These are phyloP conservation scores for Oostethus manadensis DNA, from an alignment of 2,113 vertebrate species.

Conservation along the genomic window DNA sequence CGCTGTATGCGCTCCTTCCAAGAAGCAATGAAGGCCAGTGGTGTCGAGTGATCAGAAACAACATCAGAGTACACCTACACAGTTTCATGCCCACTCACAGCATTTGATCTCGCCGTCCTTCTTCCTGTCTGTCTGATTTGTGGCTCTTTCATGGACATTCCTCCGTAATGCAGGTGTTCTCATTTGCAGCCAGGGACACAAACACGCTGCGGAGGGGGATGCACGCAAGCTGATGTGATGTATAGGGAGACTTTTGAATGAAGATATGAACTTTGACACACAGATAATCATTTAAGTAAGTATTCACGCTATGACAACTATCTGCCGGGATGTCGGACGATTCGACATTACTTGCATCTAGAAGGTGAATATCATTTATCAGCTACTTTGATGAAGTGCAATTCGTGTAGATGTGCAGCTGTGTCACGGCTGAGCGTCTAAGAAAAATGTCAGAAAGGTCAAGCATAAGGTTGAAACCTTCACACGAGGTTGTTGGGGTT, in stretches of 20 bases:
- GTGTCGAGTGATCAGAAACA: constrained; percentile 48
- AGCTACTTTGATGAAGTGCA: constrained; percentile 45
- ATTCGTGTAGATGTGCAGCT: background rate
- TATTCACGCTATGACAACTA: too few species aligned
- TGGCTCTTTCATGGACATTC: constrained; percentile 40
- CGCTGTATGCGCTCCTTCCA: constrained; percentile 39
- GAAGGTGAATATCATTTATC: constrained; percentile 54
- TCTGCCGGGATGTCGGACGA: constrained; percentile 54
- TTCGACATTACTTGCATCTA: constrained; percentile 41
- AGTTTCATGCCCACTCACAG: constrained; percentile 55
- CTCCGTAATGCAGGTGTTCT: constrained; percentile 35
- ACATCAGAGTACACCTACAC: constrained; percentile 60
- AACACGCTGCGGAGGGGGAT: background rate
- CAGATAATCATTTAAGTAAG: too few species aligned
- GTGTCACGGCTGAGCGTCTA: background rate
- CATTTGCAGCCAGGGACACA: constrained; percentile 6
- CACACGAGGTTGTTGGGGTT: background rate
- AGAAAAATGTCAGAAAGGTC: background rate
- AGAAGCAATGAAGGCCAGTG: constrained; percentile 47
- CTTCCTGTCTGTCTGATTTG: constrained; percentile 32
- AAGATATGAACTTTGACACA: too few species aligned
- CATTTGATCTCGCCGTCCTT: constrained; percentile 34
- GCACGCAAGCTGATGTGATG: background rate
- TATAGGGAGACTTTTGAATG: background rate
- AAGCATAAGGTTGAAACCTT: background rate